A percentile compares a stretch with the other conserved stretches of the same genome.
Conservation (phyloP, 2,888 invertebrate species). For the Nephrocerus scutellatus region DNA sequence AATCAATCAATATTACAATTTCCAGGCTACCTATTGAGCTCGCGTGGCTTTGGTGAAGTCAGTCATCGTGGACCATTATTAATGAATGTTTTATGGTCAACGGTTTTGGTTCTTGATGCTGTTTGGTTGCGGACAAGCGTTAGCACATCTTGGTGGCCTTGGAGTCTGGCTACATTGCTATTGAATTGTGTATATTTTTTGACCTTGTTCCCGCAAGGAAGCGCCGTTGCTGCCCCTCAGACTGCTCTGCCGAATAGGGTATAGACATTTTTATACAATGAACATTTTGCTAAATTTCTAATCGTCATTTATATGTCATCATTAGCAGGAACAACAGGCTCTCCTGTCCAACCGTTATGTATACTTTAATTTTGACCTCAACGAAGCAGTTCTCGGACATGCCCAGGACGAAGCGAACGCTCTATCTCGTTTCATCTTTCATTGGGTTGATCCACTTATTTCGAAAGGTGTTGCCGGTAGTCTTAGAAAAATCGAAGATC, state of each 20-base stretch:
- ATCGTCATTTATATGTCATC: neutral
- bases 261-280: neutral
- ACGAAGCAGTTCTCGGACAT: slow-evolving; percentile 68
- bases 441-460: slow-evolving; percentile 83
- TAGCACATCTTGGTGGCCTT: slow-evolving; percentile 51
- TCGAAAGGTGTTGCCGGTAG: slow-evolving; percentile 69
- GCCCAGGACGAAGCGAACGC: slow-evolving; percentile 71
- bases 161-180: slow-evolving; percentile 56
- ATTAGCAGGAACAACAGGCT: slow-evolving; percentile 55
- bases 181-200: slow-evolving; percentile 64
- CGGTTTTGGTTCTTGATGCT: slow-evolving; percentile 59
- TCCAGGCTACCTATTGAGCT: slow-evolving; percentile 52
- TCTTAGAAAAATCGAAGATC: slow-evolving; percentile 67
- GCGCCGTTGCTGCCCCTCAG: slow-evolving; percentile 37
- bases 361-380: slow-evolving; percentile 58
- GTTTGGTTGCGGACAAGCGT: slow-evolving; percentile 64
- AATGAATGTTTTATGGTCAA: slow-evolving; percentile 62
- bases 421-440: slow-evolving; percentile 70
- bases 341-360: slow-evolving; percentile 54
- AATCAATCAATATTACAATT: neutral
- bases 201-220: slow-evolving; percentile 60
- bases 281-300: slow-evolving; percentile 21
- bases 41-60: slow-evolving; percentile 57
- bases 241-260: slow-evolving; percentile 7
- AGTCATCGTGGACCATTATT: slow-evolving; percentile 69